Evolutionary conservation across 64 coral and sea anemone genomes (phyloP).

Genomic region (Actinia tenebrosa): DNA sequence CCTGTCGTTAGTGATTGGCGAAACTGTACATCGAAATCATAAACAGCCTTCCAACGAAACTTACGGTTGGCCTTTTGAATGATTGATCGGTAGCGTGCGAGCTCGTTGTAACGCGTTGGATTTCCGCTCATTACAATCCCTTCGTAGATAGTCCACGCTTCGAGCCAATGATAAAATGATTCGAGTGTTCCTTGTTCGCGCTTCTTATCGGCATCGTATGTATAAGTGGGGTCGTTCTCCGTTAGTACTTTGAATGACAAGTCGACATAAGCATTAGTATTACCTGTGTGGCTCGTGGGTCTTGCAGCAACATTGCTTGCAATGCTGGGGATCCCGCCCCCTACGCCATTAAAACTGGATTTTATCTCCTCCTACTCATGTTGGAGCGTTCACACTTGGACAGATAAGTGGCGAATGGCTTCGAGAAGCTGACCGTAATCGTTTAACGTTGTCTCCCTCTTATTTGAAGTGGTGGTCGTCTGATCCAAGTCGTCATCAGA

Average conservation of each 20-base stretch:
- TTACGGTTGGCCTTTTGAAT: conserved; percentile 39
- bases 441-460: too few species aligned
- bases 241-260: background rate
- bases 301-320: background rate
- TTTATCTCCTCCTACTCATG: background rate
- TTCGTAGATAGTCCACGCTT: conserved; percentile 23
- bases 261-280: background rate
- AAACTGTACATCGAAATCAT: conserved; percentile 16
- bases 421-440: background rate
- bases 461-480: too few species aligned
- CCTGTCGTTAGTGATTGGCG: background rate
- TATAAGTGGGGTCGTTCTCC: background rate
- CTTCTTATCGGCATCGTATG: background rate
- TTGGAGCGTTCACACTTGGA: conserved; percentile 4
- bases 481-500: too few species aligned
- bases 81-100: background rate
- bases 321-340: background rate
- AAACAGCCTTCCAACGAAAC: conserved; percentile 20
- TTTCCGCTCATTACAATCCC: background rate
- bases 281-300: background rate
- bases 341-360: background rate
- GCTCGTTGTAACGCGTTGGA: background rate
- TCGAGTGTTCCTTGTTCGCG: background rate
- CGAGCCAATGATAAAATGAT: conserved; percentile 30
- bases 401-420: background rate